Evolutionary conservation across 2,797 vertebrate species (phyloP).

Genomic region (Rhadinocentrus ornatus): DNA sequence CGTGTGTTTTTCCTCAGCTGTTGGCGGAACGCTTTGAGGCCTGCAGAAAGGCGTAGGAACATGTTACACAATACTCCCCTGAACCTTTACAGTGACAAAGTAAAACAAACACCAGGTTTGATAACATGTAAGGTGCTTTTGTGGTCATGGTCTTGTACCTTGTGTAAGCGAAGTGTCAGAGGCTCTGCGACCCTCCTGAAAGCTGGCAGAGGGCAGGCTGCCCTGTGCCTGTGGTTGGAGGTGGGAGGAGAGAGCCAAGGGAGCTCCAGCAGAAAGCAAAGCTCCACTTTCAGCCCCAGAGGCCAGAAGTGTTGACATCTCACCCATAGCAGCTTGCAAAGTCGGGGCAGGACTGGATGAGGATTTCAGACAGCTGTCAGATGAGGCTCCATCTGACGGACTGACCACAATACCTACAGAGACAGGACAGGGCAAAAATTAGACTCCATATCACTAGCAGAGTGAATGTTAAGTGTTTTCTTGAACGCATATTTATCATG

Average conservation of each 20-base stretch:
- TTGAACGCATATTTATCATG: slow-evolving; percentile 21
- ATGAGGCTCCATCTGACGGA: slow-evolving; percentile 90
- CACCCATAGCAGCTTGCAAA: slow-evolving; percentile 73
- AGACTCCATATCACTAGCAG: background rate
- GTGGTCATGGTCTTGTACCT: slow-evolving; percentile 78
- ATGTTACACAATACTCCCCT: slow-evolving; percentile 53
- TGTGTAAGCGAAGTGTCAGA: slow-evolving; percentile 97
- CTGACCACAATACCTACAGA: slow-evolving; percentile 88
- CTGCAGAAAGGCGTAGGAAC: slow-evolving; percentile 72
- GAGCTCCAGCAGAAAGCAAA: slow-evolving; percentile 76
- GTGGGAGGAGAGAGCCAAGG: slow-evolving; percentile 88
- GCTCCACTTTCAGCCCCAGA: slow-evolving; percentile 74
- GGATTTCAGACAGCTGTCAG: slow-evolving; percentile 93
- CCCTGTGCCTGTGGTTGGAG: slow-evolving; percentile 87
- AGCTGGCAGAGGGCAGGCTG: slow-evolving; percentile 84
- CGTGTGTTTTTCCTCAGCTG: slow-evolving; percentile 93
- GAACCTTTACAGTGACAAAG: slow-evolving; percentile 27
- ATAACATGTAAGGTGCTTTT: slow-evolving; percentile 3
- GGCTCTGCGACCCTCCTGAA: slow-evolving; percentile 95
- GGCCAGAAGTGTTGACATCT: slow-evolving; percentile 81
- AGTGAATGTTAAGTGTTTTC: background rate
- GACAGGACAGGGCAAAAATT: slow-evolving; percentile 16
- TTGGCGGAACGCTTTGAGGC: slow-evolving; percentile 96
- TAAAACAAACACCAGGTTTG: background rate
- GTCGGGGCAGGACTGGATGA: slow-evolving; percentile 82